Percentiles rank a stretch among this genome's conserved stretches.
Conservation (phyloP, 2,113 vertebrate species). For the Glareola pratincola region DNA sequence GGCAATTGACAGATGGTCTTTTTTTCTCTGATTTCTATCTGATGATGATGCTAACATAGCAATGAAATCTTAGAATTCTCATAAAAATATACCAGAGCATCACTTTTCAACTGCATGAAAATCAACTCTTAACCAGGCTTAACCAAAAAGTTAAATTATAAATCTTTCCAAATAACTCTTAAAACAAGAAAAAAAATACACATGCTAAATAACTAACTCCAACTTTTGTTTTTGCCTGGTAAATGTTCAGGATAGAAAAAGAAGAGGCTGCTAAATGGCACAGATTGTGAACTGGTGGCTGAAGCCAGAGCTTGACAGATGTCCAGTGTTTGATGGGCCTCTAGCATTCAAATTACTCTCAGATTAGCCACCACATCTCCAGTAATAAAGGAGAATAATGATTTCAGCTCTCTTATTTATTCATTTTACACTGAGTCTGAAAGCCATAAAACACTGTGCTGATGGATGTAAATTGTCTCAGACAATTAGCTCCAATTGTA, state of each 20-base stretch:
- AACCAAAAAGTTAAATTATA: background rate
- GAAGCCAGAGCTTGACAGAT: constrained; percentile 65
- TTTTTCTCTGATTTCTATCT: background rate
- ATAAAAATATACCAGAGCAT: background rate
- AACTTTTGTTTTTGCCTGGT: background rate
- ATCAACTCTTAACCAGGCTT: background rate
- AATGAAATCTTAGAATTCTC: background rate
- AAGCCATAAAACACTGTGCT: constrained; percentile 61
- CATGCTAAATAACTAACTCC: background rate
- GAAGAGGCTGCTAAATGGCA: background rate
- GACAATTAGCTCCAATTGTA: constrained; percentile 70
- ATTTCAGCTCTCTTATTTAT: constrained; percentile 65
- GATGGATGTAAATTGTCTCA: constrained; percentile 70
- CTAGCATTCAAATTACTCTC: constrained; percentile 49
- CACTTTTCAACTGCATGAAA: background rate
- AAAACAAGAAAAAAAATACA: background rate
- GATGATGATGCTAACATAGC: background rate
- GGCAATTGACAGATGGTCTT: background rate
- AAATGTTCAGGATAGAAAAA: background rate
- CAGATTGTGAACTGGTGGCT: constrained; percentile 39
- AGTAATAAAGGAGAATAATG: constrained; percentile 62
- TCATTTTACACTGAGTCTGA: constrained; percentile 65
- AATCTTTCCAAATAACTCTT: background rate
- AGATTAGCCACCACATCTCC: constrained; percentile 44
- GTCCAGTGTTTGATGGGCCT: constrained; percentile 42